These are phyloP conservation scores for Cyphomyrus discorhynchus DNA, from an alignment of 2,113 vertebrate species.

Conservation along the genomic window DNA sequence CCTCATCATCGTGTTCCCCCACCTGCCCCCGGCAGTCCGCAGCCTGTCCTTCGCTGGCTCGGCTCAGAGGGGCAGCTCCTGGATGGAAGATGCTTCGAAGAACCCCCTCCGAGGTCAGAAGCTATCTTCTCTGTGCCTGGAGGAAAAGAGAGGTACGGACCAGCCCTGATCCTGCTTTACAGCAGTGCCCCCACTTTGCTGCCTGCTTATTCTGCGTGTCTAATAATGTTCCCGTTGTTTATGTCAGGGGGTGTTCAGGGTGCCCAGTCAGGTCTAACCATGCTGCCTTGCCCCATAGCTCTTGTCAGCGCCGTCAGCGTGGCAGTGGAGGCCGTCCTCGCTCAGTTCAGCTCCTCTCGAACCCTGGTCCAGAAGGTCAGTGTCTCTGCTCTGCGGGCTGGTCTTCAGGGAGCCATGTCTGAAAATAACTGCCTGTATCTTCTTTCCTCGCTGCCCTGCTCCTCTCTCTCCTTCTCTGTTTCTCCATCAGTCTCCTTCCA, in stretches of 20 bases:
- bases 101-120: conserved; percentile 45
- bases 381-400: not conserved
- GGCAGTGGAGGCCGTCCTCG: conserved; percentile 83
- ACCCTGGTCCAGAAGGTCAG: conserved; percentile 91
- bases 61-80: conserved; percentile 48
- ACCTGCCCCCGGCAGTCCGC: conserved; percentile 59
- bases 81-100: conserved; percentile 62
- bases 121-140: conserved; percentile 56
- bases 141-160: conserved; percentile 73
- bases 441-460: conserved; percentile 25
- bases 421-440: conserved; percentile 13
- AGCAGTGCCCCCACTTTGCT: too few relatives aligned
- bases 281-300: conserved; percentile 53
- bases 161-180: not conserved
- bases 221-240: not conserved
- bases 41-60: conserved; percentile 71
- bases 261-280: not conserved
- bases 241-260: not conserved
- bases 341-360: conserved; percentile 79
- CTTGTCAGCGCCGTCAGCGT: conserved; percentile 74
- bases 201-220: not conserved
- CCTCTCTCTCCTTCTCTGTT: conserved; percentile 32
- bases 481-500: conserved; percentile 43
- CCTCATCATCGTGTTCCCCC: conserved; percentile 8
- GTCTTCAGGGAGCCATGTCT: not conserved